Evolutionary conservation across 2,888 invertebrate species (phyloP).

Genomic region (Allacma fusca): DNA sequence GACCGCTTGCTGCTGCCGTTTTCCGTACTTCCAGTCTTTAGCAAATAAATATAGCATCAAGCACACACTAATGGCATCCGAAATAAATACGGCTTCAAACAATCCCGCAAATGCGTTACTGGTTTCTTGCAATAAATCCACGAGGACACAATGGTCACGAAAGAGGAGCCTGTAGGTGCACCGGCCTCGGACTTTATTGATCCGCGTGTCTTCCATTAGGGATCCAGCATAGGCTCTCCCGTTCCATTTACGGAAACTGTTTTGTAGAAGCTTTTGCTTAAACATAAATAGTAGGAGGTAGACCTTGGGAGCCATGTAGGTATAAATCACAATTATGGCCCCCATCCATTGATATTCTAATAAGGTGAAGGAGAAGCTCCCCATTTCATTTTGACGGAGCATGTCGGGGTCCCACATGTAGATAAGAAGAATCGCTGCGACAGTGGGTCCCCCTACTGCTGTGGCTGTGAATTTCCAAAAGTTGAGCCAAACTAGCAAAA

Average conservation of each 20-base stretch:
- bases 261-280: constrained; percentile 30
- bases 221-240: constrained; percentile 26
- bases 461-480: constrained; percentile 1
- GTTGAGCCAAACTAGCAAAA: not conserved
- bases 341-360: not conserved
- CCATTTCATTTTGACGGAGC: not conserved
- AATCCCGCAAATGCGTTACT: constrained; percentile 19
- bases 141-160: constrained; percentile 30
- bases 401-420: not conserved
- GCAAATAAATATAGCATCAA: constrained; percentile 20
- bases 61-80: constrained; percentile 23
- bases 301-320: constrained; percentile 28
- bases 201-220: constrained; percentile 30
- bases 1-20: constrained; percentile 18
- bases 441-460: constrained; percentile 25
- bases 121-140: constrained; percentile 24
- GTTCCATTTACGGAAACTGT: constrained; percentile 35
- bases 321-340: constrained; percentile 12
- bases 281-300: constrained; percentile 32
- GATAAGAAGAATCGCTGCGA: not conserved
- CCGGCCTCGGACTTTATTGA: constrained; percentile 17
- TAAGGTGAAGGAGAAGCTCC: constrained; percentile 3
- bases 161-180: constrained; percentile 11
- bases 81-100: constrained; percentile 21
- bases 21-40: constrained; percentile 30